Percentiles rank a stretch among this genome's conserved stretches.
These are phyloP conservation scores for Spheniscus mendiculus DNA, from an alignment of 2,113 vertebrate genomes.

Conservation along the genomic window DNA sequence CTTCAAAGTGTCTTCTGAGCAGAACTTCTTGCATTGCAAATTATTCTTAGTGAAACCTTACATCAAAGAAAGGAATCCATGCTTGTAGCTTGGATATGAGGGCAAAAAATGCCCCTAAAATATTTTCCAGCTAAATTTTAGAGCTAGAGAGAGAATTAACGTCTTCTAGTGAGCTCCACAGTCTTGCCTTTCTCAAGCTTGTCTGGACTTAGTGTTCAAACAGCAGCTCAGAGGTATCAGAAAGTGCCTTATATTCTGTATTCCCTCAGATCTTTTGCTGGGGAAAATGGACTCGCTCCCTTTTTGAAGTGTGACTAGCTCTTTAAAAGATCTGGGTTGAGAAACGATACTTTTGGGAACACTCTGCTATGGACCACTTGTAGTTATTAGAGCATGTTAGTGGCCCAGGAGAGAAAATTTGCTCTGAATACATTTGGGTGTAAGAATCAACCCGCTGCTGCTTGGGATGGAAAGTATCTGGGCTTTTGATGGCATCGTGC, in stretches of 20 bases:
- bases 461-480: not conserved
- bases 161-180: not conserved
- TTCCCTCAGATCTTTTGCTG: not conserved
- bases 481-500: not conserved
- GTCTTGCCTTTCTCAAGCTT: not conserved
- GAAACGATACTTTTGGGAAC: not conserved
- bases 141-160: not conserved
- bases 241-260: not conserved
- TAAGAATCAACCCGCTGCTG: not conserved
- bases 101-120: not conserved
- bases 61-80: not conserved
- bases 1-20: not conserved
- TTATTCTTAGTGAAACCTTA: not conserved
- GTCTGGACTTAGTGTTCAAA: not conserved
- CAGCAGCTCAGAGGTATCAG: not conserved
- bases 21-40: not conserved
- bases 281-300: not conserved
- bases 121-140: not conserved
- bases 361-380: not conserved
- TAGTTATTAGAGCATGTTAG: fast-evolving
- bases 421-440: not conserved
- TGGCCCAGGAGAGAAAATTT: not conserved
- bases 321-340: not conserved
- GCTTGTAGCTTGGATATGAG: not conserved
- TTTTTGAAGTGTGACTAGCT: not conserved